Evolutionary conservation across 1,140 invertebrate genomes (phyloP), one percentile per base, ranked within the genome.

Genomic region (Rhopalosiphum maidis): DNA sequence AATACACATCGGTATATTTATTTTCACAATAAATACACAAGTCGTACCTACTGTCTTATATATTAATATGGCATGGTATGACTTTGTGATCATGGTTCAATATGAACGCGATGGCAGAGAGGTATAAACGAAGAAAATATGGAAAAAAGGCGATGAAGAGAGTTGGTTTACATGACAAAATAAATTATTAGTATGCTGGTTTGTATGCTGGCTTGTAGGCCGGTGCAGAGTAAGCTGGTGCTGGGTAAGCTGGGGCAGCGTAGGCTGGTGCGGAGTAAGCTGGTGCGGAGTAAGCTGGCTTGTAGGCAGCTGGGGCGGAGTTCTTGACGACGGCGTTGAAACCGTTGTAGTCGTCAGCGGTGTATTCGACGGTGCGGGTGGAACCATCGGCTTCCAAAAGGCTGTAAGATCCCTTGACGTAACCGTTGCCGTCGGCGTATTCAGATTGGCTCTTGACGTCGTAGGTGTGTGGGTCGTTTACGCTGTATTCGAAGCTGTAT

Each of bases 301-400:
- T 94, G 94, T 93, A 55, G 37, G 87, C 46, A 46, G 46, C 25
- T 22, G 93, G 83, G 4, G 91, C 91, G 60, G 35, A 37, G 82
- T 77, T 93, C 95, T 93, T 94, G 94, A 94, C 94, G 8, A 93
- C 87, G 83, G 94, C 94, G 86, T 93, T 93, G 93, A 94, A 94
- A 54, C 94, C 94, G 92, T 94, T 91, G 88, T 91, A 55, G 55
- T 94, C 94, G 85, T 94, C 94, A 30, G 94, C 94, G 46, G 86
- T 93, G 94, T 97, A 97, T 88, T 96, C 96, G 41, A 97, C 96
- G 60, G 95, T 95, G 48, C 96, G 95, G 91, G 96, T 96, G 51
- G 96, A 96, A 30, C 96, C 96, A 88, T 96, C 96, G n/a, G 96
- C 94, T 93, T 96, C 96, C 1, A 96, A 95, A 1, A 96, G 95